These are phyloP conservation scores for Zootoca vivipara DNA, from an alignment of 2,113 vertebrate species.

Conservation along the genomic window DNA sequence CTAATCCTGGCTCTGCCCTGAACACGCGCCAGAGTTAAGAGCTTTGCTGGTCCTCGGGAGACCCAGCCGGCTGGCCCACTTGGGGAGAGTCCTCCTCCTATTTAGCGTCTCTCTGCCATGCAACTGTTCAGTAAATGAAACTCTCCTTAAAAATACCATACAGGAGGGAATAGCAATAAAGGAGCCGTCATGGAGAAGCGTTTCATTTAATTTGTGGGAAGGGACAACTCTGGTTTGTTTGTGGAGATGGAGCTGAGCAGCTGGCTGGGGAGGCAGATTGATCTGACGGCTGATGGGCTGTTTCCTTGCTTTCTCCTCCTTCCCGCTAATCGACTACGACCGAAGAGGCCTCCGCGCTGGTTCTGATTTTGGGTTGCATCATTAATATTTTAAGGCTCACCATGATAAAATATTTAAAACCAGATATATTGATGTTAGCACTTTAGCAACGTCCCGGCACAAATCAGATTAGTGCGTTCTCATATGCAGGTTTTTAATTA, in stretches of 20 bases:
- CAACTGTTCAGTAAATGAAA: background rate
- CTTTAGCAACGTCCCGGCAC: slow-evolving; percentile 70
- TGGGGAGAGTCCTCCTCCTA: background rate
- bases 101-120: no score
- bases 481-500: slow-evolving; percentile 77
- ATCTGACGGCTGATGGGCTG: background rate
- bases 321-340: slow-evolving; percentile 29
- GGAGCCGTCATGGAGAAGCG: background rate
- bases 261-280: background rate
- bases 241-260: slow-evolving; percentile 27
- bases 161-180: slow-evolving; percentile 40
- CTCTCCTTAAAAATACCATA: slow-evolving; percentile 11
- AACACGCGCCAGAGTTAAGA: no score
- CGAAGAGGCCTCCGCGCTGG: slow-evolving; percentile 51
- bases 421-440: slow-evolving; percentile 75
- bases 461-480: slow-evolving; percentile 72
- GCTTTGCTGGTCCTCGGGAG: no score
- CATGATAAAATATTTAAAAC: slow-evolving; percentile 82
- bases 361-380: slow-evolving; percentile 64
- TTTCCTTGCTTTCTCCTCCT: background rate
- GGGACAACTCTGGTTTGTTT: background rate
- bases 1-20: background rate
- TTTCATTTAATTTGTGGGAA: slow-evolving; percentile 20
- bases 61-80: background rate
- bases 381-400: slow-evolving; percentile 79